phyloP scores from a whole-genome alignment of 2,113 vertebrate genomes.

The Nesogale talazaci region DNA sequence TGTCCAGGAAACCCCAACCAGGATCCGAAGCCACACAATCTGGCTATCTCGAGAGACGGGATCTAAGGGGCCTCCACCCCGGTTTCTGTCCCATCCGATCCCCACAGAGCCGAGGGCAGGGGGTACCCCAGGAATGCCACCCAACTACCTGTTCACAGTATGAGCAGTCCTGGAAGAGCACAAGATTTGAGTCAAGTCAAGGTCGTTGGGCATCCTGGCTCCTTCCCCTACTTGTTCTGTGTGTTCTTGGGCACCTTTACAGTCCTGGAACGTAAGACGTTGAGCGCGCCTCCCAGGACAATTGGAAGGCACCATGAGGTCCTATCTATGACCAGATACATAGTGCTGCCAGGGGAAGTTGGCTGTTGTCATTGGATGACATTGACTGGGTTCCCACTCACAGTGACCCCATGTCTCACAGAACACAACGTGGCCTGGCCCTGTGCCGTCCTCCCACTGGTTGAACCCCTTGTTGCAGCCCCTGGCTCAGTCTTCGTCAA shows the following conservation, averaged over 20 bases:
- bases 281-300: not conserved
- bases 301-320: not conserved
- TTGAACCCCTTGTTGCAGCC: not conserved
- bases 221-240: not conserved
- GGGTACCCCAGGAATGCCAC: rapidly evolving
- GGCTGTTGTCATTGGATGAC: not conserved
- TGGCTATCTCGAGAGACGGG: rapidly evolving
- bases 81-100: not conserved
- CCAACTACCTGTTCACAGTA: rapidly evolving
- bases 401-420: not conserved
- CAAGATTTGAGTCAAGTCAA: not conserved
- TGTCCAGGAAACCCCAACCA: not conserved
- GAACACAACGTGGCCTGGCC: not conserved
- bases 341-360: not conserved
- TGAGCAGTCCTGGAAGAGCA: rapidly evolving
- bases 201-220: not conserved
- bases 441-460: not conserved
- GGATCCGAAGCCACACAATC: not conserved
- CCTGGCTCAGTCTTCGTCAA: not conserved
- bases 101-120: not conserved
- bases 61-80: too few species aligned
- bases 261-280: not conserved
- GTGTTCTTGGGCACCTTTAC: not conserved
- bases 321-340: not conserved
- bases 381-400: not conserved